Conservation (phyloP, 2,888 invertebrate genomes). For the Chaitophorus viminalis region DNA sequence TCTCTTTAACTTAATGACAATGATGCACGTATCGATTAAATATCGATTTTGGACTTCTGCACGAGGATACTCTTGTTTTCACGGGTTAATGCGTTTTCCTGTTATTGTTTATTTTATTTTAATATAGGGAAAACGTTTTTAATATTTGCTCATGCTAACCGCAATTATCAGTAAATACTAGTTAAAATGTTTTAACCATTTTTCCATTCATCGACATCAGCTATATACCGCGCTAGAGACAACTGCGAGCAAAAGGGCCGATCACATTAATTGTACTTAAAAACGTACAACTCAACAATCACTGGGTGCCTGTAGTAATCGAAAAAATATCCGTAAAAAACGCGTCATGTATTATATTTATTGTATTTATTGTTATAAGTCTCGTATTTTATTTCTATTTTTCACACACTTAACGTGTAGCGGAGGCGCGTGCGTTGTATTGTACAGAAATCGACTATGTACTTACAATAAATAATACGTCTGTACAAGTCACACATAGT, state of each 20-base stretch:
- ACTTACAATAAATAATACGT: background rate
- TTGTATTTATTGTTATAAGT: background rate
- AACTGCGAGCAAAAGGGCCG: too few relatives aligned
- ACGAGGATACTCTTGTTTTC: background rate
- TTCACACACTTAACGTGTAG: background rate
- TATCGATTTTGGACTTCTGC: background rate
- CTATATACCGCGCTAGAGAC: background rate
- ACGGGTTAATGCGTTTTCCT: background rate
- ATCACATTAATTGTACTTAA: too few relatives aligned
- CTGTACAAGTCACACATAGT: background rate
- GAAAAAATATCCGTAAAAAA: slow-evolving; percentile 15
- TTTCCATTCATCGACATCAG: background rate
- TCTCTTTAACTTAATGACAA: too few relatives aligned
- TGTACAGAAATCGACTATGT: slow-evolving; percentile 12
- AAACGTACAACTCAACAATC: background rate
- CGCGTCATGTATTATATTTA: background rate
- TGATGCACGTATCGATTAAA: background rate
- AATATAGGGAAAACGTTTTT: background rate
- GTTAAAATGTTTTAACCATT: background rate
- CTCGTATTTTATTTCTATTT: background rate
- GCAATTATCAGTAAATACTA: background rate
- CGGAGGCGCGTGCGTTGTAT: background rate
- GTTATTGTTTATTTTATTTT: background rate
- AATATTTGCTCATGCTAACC: background rate
- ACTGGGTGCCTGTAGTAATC: background rate